These are phyloP conservation scores for Marmota flaviventris DNA, from an alignment of 2,113 vertebrate species.

Conservation along the genomic window DNA sequence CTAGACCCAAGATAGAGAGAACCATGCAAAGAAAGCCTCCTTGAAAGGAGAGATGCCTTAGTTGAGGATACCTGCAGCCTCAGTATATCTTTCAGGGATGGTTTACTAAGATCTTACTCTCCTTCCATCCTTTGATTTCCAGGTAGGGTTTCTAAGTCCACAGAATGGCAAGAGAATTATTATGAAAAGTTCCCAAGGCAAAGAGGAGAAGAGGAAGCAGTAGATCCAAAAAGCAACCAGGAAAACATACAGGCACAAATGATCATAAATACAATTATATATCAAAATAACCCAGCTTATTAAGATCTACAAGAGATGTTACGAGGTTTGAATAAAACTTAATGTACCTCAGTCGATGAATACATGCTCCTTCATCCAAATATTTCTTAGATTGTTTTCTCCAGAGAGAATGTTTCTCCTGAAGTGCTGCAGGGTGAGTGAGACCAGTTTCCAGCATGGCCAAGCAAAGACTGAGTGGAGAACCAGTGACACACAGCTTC, in stretches of 20 bases:
- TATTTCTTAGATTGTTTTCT: not conserved
- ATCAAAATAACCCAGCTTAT: not conserved
- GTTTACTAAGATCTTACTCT: not conserved
- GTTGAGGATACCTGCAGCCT: not conserved
- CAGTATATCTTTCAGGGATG: not conserved
- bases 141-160: not conserved
- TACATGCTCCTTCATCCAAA: not conserved
- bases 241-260: not conserved
- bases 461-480: not conserved
- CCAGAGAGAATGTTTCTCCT: not conserved
- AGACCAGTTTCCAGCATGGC: not conserved
- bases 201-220: not conserved
- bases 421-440: not conserved
- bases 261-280: not conserved
- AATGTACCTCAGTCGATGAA: not conserved
- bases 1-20: not conserved
- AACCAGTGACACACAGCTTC: not conserved
- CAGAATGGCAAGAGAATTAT: not conserved
- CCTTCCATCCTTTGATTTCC: not conserved
- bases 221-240: not conserved
- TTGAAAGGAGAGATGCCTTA: not conserved
- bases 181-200: not conserved
- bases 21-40: rapidly evolving
- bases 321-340: not conserved
- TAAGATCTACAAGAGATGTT: not conserved